Evolutionary conservation across 2,888 invertebrate genomes (phyloP).

Genomic region (Tachina fera): DNA sequence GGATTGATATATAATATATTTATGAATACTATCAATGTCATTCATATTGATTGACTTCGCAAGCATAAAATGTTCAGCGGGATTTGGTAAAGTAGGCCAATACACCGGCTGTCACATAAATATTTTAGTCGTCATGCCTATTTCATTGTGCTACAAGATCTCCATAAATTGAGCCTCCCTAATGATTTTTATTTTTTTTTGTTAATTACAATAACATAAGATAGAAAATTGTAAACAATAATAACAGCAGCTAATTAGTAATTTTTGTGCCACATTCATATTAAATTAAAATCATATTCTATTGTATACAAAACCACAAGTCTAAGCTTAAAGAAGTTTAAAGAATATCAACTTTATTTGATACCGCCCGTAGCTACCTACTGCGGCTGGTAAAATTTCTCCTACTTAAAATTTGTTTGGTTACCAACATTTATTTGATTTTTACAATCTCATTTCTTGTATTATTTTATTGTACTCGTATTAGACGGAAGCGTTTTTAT

Average conservation of each 20-base stretch:
- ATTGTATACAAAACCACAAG: background rate
- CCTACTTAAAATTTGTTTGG: slow-evolving; percentile 24
- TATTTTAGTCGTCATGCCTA: too few species aligned
- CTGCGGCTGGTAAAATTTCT: slow-evolving; percentile 24
- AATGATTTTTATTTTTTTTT: too few species aligned
- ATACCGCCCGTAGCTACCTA: slow-evolving; percentile 56
- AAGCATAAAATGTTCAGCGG: too few species aligned
- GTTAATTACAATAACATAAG: background rate
- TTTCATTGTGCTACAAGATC: too few species aligned
- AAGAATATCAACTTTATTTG: slow-evolving; percentile 31
- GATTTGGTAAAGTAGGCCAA: too few species aligned
- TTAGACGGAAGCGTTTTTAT: slow-evolving; percentile 45
- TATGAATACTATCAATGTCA: too few species aligned
- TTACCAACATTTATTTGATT: slow-evolving; percentile 16
- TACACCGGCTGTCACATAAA: too few species aligned
- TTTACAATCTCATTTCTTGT: slow-evolving; percentile 28
- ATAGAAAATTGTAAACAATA: slow-evolving; percentile 36
- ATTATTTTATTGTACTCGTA: slow-evolving; percentile 35
- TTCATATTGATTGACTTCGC: too few species aligned
- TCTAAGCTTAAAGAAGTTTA: slow-evolving; percentile 4
- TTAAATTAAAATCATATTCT: slow-evolving; percentile 66
- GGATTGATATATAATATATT: too few species aligned
- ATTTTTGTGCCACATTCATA: slow-evolving; percentile 53
- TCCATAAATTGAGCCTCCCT: too few species aligned
- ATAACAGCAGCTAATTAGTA: slow-evolving; percentile 70